phyloP scores from a whole-genome alignment of 37 sponge, comb jelly and placozoan species.

The Crambe crambe region DNA sequence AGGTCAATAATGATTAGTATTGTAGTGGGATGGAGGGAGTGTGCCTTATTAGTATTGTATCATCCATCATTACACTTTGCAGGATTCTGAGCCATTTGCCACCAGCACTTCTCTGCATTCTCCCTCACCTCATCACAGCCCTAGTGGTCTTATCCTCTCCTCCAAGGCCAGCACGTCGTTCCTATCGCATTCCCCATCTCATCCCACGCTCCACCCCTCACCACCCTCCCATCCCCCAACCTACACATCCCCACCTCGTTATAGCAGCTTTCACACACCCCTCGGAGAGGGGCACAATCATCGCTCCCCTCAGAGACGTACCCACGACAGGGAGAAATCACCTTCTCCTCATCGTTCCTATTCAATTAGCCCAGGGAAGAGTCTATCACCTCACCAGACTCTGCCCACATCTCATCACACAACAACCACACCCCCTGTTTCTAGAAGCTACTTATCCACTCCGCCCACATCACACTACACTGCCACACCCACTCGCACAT shows the following conservation, averaged over 20 bases:
- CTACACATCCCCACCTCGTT: conserved; percentile 5
- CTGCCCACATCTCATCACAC: too few relatives aligned
- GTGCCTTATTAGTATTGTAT: not conserved
- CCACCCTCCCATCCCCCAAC: too few relatives aligned
- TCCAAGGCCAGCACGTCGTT: not conserved
- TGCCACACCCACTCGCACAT: conserved; percentile 1
- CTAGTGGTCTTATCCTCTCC: not conserved
- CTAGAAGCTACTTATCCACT: not conserved
- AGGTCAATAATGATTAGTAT: too few relatives aligned
- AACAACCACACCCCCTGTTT: too few relatives aligned
- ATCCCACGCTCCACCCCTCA: conserved; percentile 1
- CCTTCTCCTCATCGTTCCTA: not conserved
- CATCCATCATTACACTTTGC: not conserved
- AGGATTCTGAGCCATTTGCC: not conserved
- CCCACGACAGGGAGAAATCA: conserved; percentile 7
- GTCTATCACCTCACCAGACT: too few relatives aligned
- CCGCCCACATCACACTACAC: not conserved
- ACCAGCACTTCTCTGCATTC: not conserved
- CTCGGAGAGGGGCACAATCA: not conserved
- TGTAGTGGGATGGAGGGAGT: not conserved
- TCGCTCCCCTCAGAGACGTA: not conserved
- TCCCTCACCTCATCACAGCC: not conserved
- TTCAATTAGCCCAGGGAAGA: too few relatives aligned
- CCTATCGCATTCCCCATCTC: not conserved
- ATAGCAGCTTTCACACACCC: conserved; percentile 13